Evolutionary conservation across 2,113 vertebrate genomes (phyloP).

Genomic region (Otocyon megalotis): DNA sequence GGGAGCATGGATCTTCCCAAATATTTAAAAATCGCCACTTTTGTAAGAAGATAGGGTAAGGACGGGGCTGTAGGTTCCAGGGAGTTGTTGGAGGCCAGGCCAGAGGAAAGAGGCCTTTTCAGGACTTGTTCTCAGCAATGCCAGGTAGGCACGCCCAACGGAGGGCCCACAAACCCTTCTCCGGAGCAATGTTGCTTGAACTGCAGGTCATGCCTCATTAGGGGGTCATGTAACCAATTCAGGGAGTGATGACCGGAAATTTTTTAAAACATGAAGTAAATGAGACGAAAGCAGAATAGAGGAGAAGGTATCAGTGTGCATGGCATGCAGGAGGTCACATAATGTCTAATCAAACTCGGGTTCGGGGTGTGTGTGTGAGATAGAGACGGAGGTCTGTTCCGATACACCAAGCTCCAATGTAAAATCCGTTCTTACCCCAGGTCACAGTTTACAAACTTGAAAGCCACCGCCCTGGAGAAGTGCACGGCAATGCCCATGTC

Average conservation of each 20-base stretch:
- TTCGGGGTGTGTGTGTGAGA: not conserved
- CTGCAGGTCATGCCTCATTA: not conserved
- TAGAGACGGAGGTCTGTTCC: not conserved
- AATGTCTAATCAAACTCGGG: not conserved
- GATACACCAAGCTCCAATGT: not conserved
- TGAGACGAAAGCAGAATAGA: not conserved
- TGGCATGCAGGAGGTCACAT: not conserved
- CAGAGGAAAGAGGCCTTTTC: not conserved
- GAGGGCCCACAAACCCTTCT: not conserved
- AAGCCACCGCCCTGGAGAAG: not conserved
- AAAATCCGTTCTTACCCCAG: not conserved
- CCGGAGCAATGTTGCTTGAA: not conserved
- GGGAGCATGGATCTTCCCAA: not conserved
- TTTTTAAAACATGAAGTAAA: constrained; percentile 20
- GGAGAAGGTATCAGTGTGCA: not conserved
- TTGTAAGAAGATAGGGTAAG: not conserved
- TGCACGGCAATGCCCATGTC: accelerated
- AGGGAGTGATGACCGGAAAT: not conserved
- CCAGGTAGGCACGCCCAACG: not conserved
- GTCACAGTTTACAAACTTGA: not conserved
- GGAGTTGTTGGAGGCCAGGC: accelerated
- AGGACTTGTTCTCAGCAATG: not conserved
- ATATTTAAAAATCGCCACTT: not conserved
- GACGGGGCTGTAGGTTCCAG: not conserved
- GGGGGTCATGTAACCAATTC: not conserved